Evolutionary conservation across 2,797 vertebrate species (phyloP).

Genomic region (Bradypodion ventrale): DNA sequence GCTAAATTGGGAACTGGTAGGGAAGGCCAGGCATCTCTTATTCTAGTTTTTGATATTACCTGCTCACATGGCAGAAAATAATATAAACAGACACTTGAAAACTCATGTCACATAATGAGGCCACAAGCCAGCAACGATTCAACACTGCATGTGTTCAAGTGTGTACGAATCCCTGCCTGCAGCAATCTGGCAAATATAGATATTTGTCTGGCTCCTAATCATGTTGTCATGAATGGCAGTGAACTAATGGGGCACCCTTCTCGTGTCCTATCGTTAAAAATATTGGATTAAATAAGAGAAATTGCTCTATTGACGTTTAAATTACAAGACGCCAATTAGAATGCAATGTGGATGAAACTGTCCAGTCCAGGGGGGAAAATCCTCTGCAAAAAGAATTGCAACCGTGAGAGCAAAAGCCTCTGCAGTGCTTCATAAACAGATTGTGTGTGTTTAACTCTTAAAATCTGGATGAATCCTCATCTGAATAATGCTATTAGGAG

Average conservation of each 20-base stretch:
- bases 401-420: background rate
- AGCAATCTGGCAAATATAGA: background rate
- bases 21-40: background rate
- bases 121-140: background rate
- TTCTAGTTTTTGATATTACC: background rate
- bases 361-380: background rate
- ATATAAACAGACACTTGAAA: background rate
- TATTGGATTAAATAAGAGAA: background rate
- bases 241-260: background rate
- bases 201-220: background rate
- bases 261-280: background rate
- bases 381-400: background rate
- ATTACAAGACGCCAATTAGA: background rate
- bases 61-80: background rate
- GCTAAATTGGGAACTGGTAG: background rate
- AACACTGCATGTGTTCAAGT: background rate
- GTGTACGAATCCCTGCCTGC: background rate
- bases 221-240: background rate
- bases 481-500: background rate
- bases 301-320: background rate
- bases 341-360: background rate
- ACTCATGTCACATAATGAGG: background rate
- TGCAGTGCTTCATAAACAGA: background rate
- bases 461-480: too few relatives aligned
- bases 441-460: background rate